Base-by-base conservation (phyloP, 37 sponge, comb jelly and placozoan species). In the Mnemiopsis leidyi region DNA sequence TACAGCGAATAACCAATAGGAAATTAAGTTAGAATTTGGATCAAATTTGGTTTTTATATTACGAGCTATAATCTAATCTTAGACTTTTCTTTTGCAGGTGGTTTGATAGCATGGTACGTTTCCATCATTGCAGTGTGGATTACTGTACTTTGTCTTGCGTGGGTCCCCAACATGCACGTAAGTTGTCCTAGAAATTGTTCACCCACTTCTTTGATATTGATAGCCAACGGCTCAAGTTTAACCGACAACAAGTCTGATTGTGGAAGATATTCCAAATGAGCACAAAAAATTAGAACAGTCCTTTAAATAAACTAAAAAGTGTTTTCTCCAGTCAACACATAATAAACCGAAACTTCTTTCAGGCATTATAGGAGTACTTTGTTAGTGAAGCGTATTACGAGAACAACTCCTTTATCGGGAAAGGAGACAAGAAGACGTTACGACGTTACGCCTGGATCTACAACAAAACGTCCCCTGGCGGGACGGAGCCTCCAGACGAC, bases 91-190 rank as follows among this genome's bases (percentile, higher is more conserved):
- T 69, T 25, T 25, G 2, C 82, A 79, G 82, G 82, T 3, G 82
- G 82, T 79, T 21, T 79, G 82, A 36, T 35, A 20, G 23, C 29
- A 2, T 79, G 82, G 82, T 33, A 34, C 23, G 34, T 79, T 35
- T 30, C 36, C 35, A 79, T 79, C 2, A 36, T 33, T 13, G 31
- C 36, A 34, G 82, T 79, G 36, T 79, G 82, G 82, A 35, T 79
- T 23, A 13, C 21, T 23, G 82, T 79, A 36, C 37, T 35, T 0
- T 23, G 82, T 35, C 82, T 79, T 29, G 82, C 82, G 9, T 79
- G 82, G 82, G 29, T 79, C 1, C 82, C 82, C 21, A 79, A 79
- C 82, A 79, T 79, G 82, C 82, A 79, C 23, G 82, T 79, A 79
- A 29, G 82, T 34, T 69, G n/a, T n/a, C n/a, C n/a, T n/a, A n/a